Percentiles rank a stretch among this genome's conserved stretches.
phyloP scores from a whole-genome alignment of 2,888 invertebrate genomes.

The Acrocyrtus sp. region DNA sequence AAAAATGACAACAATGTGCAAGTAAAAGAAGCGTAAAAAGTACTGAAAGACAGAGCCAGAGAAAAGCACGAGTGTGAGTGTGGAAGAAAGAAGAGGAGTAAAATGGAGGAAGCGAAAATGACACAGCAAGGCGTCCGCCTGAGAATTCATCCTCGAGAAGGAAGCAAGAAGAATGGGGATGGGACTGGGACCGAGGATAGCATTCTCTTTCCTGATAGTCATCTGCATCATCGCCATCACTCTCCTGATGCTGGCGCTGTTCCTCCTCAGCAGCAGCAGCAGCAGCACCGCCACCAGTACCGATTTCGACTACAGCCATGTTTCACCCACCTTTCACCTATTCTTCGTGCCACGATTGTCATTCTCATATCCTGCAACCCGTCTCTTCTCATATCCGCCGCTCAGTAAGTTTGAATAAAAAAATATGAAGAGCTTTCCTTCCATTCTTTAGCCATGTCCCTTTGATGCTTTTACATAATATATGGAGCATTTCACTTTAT shows the following conservation, averaged over 20 bases:
- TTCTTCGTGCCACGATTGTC: constrained; percentile 34
- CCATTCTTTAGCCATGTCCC: too few relatives aligned
- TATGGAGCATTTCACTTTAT: too few relatives aligned
- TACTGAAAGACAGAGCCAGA: too few relatives aligned
- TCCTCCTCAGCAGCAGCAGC: too few relatives aligned
- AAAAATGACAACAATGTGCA: too few relatives aligned
- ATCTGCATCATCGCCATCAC: too few relatives aligned
- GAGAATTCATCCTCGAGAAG: too few relatives aligned
- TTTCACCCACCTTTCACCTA: constrained; percentile 26
- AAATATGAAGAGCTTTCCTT: too few relatives aligned
- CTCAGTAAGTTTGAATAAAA: constrained; percentile 42
- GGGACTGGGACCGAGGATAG: not conserved
- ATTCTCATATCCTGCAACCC: constrained; percentile 52
- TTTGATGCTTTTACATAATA: too few relatives aligned
- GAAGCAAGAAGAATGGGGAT: not conserved
- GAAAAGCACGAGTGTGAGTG: too few relatives aligned
- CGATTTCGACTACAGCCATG: constrained; percentile 16
- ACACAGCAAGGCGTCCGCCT: not conserved
- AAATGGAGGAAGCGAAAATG: not conserved
- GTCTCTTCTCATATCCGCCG: constrained; percentile 53
- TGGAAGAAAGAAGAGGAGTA: not conserved
- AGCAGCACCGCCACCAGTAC: constrained; percentile 13
- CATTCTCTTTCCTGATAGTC: not conserved
- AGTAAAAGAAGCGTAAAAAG: too few relatives aligned
- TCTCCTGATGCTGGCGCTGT: too few relatives aligned